Base-by-base conservation (phyloP, 1,140 invertebrate species). In the Wiebesia pumilae region DNA sequence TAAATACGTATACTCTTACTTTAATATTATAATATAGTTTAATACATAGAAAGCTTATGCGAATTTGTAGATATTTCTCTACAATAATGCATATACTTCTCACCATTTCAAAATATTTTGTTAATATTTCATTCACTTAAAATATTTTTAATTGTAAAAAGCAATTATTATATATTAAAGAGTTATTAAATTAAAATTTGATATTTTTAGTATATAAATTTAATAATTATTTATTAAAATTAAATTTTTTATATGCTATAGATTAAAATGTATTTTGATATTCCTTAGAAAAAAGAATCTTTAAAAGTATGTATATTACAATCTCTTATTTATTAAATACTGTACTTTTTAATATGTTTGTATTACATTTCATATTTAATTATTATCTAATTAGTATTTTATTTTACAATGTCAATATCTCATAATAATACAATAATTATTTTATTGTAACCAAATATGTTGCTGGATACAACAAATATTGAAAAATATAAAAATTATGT, bases 1-100 rank as follows among this genome's bases (percentile, higher is more conserved):
- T 95, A 92, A 94, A 88, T 51, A 67, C 14, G 0, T 33, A 35
- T 27, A 71, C 9, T 47, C 12, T n/a, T 19, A 47, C 35, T 40
- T 81, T 80, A 58, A 71, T 75, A 12, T 71, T 58, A 54, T 10
- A 27, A 81, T 81, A 33, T 27, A 78, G n/a, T 81, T n/a, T 81
- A 67, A 79, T 58, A 81, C 58, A 62, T 85, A 69, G 35, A n/a
- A 73, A 81, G 24, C 62, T 62, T 19, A 43, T 73, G 78, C 19
- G 33, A 85, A 54, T 73, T 81, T 43, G 40, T 73, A 58, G 65
- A 75, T 81, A 35, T 62, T 51, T 30, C n/a, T 85, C 54, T 81
- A 62, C 51, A 54, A 71, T 80, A 12, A 85, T 30, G 16, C 43
- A 81, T 69, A 43, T 78, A 2, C 79, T 62, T 84, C 21, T 19